Conservation (phyloP, 2,797 vertebrate genomes). For the Corythornis leucogaster region DNA sequence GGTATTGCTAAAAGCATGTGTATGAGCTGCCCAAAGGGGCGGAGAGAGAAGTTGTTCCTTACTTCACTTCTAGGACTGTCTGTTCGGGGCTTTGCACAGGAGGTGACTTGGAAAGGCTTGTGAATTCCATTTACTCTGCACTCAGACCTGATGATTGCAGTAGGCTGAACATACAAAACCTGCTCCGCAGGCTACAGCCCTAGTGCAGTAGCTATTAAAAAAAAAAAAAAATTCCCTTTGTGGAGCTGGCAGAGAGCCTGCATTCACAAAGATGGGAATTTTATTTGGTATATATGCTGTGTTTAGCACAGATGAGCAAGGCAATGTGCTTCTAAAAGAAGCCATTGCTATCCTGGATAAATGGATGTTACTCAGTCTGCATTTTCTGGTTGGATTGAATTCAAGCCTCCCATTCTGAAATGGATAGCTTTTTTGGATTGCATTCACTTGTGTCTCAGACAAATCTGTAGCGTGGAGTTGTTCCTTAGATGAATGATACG, state of each 20-base stretch:
- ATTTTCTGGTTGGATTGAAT: slow-evolving; percentile 40
- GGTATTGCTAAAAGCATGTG: slow-evolving; percentile 35
- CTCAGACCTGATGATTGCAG: slow-evolving; percentile 41
- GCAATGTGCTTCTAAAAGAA: neutral
- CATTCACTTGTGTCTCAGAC: slow-evolving; percentile 39
- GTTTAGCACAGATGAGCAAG: neutral
- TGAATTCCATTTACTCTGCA: slow-evolving; percentile 66
- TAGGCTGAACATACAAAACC: slow-evolving; percentile 45
- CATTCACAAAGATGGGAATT: slow-evolving; percentile 2
- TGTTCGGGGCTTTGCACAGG: slow-evolving; percentile 57
- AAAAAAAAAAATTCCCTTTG: neutral
- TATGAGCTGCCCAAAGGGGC: slow-evolving; percentile 35
- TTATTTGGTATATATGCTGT: neutral
- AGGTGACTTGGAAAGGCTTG: slow-evolving; percentile 62
- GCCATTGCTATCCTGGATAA: slow-evolving; percentile 2
- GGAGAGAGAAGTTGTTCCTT: slow-evolving; percentile 47
- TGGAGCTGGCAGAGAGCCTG: slow-evolving; percentile 44
- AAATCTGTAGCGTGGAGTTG: slow-evolving; percentile 24
- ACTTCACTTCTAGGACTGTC: slow-evolving; percentile 54
- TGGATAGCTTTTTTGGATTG: slow-evolving; percentile 26
- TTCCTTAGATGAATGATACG: slow-evolving; percentile 40
- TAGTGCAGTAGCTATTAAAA: neutral
- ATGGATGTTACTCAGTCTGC: slow-evolving; percentile 18
- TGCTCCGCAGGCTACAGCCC: slow-evolving; percentile 35
- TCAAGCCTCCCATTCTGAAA: slow-evolving; percentile 57